Conservation (phyloP, 2,113 vertebrate species). For the Bagarius yarrelli region DNA sequence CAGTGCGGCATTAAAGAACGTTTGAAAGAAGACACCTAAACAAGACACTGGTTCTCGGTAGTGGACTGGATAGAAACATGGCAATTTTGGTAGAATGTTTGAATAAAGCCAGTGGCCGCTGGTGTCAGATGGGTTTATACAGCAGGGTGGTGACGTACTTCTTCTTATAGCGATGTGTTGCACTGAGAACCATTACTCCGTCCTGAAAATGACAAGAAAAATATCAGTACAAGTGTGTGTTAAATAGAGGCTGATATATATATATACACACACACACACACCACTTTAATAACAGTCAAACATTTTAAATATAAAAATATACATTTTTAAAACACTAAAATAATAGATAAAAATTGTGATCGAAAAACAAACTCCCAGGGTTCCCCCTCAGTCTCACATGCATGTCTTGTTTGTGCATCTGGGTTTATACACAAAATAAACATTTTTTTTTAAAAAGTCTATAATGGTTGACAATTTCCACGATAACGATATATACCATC, state of each 20-base stretch:
- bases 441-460: no score
- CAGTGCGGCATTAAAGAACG: not conserved
- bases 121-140: slow-evolving; percentile 75
- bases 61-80: not conserved
- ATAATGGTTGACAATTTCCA: no score
- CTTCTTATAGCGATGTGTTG: slow-evolving; percentile 97
- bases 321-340: no score
- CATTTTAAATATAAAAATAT: no score
- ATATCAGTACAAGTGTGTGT: not conserved
- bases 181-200: slow-evolving; percentile 96
- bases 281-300: no score
- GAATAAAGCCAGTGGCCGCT: not conserved
- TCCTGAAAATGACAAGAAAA: slow-evolving; percentile 70
- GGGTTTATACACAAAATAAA: no score
- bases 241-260: not conserved
- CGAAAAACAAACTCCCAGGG: no score
- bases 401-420: no score
- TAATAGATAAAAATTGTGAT: no score
- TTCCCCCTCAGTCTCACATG: no score
- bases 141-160: slow-evolving; percentile 93
- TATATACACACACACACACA: no score
- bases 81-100: not conserved
- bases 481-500: no score
- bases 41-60: slow-evolving; percentile 5
- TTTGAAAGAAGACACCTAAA: not conserved